Percentiles rank a stretch among this genome's conserved stretches.
These are phyloP conservation scores for Tenualosa ilisha DNA, from an alignment of 2,797 vertebrate species.

Conservation along the genomic window DNA sequence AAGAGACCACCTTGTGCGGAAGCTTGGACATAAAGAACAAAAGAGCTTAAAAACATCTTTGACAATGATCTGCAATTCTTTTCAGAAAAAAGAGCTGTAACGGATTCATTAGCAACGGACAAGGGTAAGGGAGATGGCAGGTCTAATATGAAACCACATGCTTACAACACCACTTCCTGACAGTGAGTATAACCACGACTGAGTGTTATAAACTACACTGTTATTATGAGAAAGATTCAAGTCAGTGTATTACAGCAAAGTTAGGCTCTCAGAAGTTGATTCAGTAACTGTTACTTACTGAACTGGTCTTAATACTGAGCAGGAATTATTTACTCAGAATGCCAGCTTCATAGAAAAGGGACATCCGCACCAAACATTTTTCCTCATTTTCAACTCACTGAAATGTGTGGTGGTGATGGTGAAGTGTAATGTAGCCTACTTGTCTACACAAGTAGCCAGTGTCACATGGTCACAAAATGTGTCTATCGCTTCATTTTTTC, in stretches of 20 bases:
- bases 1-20: background rate
- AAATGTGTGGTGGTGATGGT: background rate
- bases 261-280: background rate
- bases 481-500: background rate
- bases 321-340: background rate
- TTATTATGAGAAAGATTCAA: background rate
- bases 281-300: background rate
- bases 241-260: background rate
- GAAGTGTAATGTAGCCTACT: background rate
- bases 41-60: background rate
- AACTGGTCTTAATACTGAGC: background rate
- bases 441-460: background rate
- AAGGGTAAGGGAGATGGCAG: slow-evolving; percentile 40
- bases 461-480: background rate
- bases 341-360: background rate
- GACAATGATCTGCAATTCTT: background rate
- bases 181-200: slow-evolving; percentile 68
- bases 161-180: slow-evolving; percentile 80
- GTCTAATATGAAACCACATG: slow-evolving; percentile 80
- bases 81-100: background rate
- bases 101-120: background rate
- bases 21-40: background rate
- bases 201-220: slow-evolving; percentile 45
- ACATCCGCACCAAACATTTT: background rate
- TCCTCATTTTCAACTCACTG: background rate